Evolutionary conservation across 2,888 invertebrate species (phyloP).

Genomic region (Julus scandinavius): DNA sequence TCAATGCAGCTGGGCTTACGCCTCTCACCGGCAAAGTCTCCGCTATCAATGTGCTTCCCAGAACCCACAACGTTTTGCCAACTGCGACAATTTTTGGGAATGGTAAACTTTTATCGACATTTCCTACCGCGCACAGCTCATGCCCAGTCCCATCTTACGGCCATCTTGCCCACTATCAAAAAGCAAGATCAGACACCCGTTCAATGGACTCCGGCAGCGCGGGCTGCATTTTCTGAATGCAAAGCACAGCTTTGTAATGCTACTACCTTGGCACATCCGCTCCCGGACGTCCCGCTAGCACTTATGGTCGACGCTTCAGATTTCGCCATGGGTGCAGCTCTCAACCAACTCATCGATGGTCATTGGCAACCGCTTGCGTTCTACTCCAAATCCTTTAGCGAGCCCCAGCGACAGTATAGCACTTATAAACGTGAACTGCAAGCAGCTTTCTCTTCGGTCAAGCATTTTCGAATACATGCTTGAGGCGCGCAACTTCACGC

Average conservation of each 20-base stretch:
- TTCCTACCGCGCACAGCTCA: background rate
- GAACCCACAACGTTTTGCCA: background rate
- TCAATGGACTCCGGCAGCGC: background rate
- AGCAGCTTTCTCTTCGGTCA: background rate
- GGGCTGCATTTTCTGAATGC: background rate
- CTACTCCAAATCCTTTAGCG: too few species aligned
- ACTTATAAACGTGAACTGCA: too few species aligned
- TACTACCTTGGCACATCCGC: background rate
- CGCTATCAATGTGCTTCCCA: background rate
- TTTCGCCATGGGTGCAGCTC: too few species aligned
- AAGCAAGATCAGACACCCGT: background rate
- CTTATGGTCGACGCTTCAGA: background rate
- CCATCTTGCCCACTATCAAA: too few species aligned
- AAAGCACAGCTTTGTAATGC: background rate
- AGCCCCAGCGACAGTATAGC: too few species aligned
- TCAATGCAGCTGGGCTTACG: background rate
- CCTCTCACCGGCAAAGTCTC: background rate
- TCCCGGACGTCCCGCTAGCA: background rate
- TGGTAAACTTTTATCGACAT: background rate
- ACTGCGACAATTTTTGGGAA: background rate
- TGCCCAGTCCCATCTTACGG: background rate
- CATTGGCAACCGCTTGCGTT: too few species aligned
- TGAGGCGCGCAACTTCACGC: background rate
- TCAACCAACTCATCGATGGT: too few species aligned
- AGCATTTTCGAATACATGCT: background rate